Base-by-base conservation (phyloP, 2,797 vertebrate genomes). In the Parotocinclus haroldoi region DNA sequence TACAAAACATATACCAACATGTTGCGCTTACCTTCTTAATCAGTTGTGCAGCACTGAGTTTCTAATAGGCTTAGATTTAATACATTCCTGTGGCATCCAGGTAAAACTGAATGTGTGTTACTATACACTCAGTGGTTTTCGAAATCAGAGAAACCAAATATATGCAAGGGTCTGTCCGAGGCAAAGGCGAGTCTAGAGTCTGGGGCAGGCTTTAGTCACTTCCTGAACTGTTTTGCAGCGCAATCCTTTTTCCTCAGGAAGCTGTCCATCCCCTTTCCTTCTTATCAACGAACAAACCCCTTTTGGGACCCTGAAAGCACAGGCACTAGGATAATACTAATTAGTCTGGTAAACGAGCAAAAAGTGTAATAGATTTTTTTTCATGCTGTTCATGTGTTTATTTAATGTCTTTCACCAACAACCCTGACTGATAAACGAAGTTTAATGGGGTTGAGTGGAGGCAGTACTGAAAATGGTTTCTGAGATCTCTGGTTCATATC, bases 231-330 rank as follows among this genome's bases (percentile, higher is more conserved):
- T 81, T 81, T 79, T 78, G 78, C 73, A 79, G 76, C 9, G 79
- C 79, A 75, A 81, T 79, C 80, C 80, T 80, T 81, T 81, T 82
- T 83, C 82, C 82, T 82, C 76, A 83, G 82, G 82, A 83, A 83
- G 71, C 63, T 56, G 76, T 63, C 78, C 79, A 72, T 80, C 80
- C 76, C 77, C 78, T 76, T 80, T 79, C 79, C 77, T 75, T 78
- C 73, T 74, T 65, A 70, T 67, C 73, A 76, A 63, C 73, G 63
- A 71, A 16, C 46, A 65, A 52, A 48, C 45, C 66, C 64, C 68
- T 62, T 50, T 49, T 46, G 51, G 74, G 48, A 67, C 48, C 49
- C 62, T 70, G 66, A 60, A 58, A 57, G 53, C 17, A 64, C 59
- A 66, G 69, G 57, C 53, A 63, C 50, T 73, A 54, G 58, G 62